phyloP scores from a whole-genome alignment of 2,888 invertebrate species.

The Diogma glabrata region DNA sequence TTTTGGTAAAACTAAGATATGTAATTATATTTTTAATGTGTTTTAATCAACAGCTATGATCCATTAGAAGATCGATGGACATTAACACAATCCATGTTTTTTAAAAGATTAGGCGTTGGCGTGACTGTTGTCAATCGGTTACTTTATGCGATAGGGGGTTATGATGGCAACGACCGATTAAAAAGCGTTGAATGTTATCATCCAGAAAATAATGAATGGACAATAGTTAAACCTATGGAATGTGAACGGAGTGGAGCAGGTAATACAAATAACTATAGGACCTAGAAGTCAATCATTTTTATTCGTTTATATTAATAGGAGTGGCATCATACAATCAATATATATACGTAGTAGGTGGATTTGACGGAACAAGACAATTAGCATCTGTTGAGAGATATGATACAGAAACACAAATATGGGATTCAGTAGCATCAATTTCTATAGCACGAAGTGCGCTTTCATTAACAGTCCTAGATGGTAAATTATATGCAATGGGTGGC shows the following conservation, averaged over 20 bases:
- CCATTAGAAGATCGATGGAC: conserved; percentile 77
- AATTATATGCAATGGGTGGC: conserved; percentile 85
- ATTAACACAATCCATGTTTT: conserved; percentile 59
- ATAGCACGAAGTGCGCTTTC: conserved; percentile 80
- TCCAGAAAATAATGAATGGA: conserved; percentile 87
- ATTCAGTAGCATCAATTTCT: conserved; percentile 59
- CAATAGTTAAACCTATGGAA: conserved; percentile 64
- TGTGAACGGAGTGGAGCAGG: conserved; percentile 76
- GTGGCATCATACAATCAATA: conserved; percentile 74
- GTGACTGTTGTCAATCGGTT: conserved; percentile 66
- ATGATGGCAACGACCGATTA: conserved; percentile 68
- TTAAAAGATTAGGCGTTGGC: conserved; percentile 69
- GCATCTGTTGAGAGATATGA: conserved; percentile 78
- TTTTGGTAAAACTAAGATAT: too few species aligned
- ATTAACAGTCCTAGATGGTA: conserved; percentile 73
- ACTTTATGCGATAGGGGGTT: conserved; percentile 78
- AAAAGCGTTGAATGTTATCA: conserved; percentile 82
- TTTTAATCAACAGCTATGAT: conserved; percentile 54
- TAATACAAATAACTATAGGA: conserved; percentile 26
- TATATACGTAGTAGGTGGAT: conserved; percentile 92
- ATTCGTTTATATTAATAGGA: conserved; percentile 37
- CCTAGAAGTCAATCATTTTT: neutral
- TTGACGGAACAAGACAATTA: conserved; percentile 73
- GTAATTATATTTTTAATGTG: too few species aligned
- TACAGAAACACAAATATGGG: conserved; percentile 72